Percentiles rank a stretch among this genome's conserved stretches.
These are phyloP conservation scores for Sciurus vulgaris DNA, from an alignment of 2,797 vertebrate genomes.

Conservation along the genomic window DNA sequence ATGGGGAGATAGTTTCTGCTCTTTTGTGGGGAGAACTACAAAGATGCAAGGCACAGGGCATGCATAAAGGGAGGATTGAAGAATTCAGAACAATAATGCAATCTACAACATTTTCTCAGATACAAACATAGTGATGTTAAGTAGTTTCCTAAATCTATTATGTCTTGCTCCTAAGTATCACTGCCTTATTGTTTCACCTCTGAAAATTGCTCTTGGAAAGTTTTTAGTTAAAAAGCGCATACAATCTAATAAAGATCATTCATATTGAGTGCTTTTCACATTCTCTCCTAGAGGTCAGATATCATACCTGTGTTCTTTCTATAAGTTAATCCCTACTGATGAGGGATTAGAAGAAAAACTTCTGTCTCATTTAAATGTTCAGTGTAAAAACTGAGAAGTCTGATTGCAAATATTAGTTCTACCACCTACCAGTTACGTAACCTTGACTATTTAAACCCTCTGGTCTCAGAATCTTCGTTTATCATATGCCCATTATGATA, in stretches of 20 bases:
- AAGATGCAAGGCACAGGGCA: not conserved
- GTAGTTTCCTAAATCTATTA: not conserved
- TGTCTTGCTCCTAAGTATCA: not conserved
- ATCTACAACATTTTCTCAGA: not conserved
- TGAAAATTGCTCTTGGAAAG: not conserved
- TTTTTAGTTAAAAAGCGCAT: not conserved
- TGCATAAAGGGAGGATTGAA: not conserved
- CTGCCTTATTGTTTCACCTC: not conserved
- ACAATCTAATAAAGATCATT: not conserved
- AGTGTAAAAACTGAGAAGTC: not conserved
- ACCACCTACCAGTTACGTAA: not conserved
- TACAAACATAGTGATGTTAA: not conserved
- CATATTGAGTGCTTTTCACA: not conserved
- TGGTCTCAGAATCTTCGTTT: not conserved
- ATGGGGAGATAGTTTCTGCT: not conserved
- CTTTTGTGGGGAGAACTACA: not conserved
- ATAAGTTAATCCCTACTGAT: not conserved
- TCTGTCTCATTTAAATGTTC: not conserved
- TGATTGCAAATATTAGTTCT: conserved; percentile 9
- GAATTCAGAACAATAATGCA: not conserved
- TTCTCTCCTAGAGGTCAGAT: not conserved
- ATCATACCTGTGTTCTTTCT: not conserved
- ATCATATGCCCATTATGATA: not conserved
- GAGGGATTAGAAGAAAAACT: not conserved
- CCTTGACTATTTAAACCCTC: not conserved